phyloP scores from a whole-genome alignment of 1,140 invertebrate species.

The Bombus picipes region DNA sequence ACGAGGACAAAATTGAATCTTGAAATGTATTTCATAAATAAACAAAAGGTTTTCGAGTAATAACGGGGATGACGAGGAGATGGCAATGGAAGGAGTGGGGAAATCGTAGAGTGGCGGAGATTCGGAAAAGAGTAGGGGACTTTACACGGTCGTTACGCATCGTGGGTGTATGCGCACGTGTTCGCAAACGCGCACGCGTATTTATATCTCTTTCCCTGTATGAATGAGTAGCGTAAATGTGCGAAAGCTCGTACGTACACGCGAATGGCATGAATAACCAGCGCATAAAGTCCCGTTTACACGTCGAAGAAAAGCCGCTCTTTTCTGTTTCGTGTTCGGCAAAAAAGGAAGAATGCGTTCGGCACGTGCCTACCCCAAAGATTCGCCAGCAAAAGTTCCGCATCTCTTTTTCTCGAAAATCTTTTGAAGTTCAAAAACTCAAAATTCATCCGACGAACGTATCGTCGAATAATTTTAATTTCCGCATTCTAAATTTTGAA shows the following conservation, averaged over 20 bases:
- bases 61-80: constrained; percentile 21
- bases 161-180: constrained; percentile 42
- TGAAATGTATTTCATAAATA: constrained; percentile 76
- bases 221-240: constrained; percentile 72
- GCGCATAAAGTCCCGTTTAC: constrained; percentile 66
- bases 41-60: constrained; percentile 69
- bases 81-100: background rate
- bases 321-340: constrained; percentile 12
- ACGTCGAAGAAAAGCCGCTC: constrained; percentile 49
- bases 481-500: background rate
- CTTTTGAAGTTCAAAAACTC: background rate
- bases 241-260: constrained; percentile 63
- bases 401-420: background rate
- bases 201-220: constrained; percentile 72
- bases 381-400: background rate
- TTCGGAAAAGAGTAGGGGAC: background rate
- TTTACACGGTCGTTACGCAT: constrained; percentile 61
- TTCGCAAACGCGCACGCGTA: constrained; percentile 51
- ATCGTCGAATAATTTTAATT: background rate
- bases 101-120: background rate
- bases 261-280: constrained; percentile 69
- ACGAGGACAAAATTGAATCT: constrained; percentile 70
- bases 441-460: background rate
- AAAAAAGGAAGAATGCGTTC: constrained; percentile 1
- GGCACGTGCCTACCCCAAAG: background rate